Conservation (phyloP, 2,888 invertebrate genomes). For the Perdita meconis region DNA sequence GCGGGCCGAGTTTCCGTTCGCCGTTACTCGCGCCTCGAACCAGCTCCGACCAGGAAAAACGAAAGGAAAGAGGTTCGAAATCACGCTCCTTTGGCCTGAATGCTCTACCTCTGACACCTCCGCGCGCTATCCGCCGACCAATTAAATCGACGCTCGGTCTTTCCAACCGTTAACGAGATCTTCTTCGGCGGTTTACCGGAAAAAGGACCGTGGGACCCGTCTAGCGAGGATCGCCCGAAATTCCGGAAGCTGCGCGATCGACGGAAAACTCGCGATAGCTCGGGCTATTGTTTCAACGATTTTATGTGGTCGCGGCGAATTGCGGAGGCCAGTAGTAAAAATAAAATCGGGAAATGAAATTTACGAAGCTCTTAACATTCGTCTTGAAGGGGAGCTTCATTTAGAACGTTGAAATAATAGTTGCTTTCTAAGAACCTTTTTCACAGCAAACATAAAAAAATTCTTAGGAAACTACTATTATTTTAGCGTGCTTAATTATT, state of each 20-base stretch:
- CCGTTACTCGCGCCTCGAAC: slow-evolving; percentile 11
- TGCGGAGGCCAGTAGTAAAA: background rate
- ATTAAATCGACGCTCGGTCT: slow-evolving; percentile 26
- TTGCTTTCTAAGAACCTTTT: no score
- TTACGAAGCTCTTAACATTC: background rate
- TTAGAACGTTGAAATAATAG: no score
- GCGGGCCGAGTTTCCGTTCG: slow-evolving; percentile 38
- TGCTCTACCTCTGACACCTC: background rate
- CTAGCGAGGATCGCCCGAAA: slow-evolving; percentile 9
- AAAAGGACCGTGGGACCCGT: slow-evolving; percentile 1
- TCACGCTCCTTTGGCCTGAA: slow-evolving; percentile 6
- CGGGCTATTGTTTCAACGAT: slow-evolving; percentile 4
- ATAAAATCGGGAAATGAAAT: background rate
- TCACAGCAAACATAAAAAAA: no score
- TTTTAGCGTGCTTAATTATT: no score
- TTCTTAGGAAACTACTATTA: no score
- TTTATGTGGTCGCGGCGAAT: no score
- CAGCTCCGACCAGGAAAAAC: background rate
- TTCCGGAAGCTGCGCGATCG: background rate
- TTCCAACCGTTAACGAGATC: slow-evolving; percentile 15
- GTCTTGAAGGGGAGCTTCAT: no score
- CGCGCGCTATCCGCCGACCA: slow-evolving; percentile 8
- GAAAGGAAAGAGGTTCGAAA: slow-evolving; percentile 15
- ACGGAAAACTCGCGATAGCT: background rate
- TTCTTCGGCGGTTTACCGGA: slow-evolving; percentile 18